Evolutionary conservation across 2,797 vertebrate species (phyloP).

Genomic region (Spea hammondii): DNA sequence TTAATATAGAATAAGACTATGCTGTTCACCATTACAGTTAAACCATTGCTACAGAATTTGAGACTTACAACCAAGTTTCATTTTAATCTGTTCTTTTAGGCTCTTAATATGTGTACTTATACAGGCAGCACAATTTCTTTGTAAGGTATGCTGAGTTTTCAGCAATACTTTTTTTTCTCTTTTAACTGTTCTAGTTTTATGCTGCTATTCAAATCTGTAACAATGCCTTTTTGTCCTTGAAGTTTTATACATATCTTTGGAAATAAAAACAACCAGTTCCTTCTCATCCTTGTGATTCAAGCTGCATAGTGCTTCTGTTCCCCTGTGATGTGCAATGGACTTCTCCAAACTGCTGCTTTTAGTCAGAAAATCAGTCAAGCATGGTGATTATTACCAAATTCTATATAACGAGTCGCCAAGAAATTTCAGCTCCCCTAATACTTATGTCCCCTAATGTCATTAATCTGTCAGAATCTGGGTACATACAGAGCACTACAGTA

Average conservation of each 20-base stretch:
- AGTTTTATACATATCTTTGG: constrained; percentile 51
- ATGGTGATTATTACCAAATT: constrained; percentile 16
- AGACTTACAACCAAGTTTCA: constrained; percentile 61
- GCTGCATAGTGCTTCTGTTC: constrained; percentile 54
- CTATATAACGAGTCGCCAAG: not conserved
- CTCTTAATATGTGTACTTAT: constrained; percentile 47
- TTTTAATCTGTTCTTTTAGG: constrained; percentile 67
- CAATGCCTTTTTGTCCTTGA: constrained; percentile 72
- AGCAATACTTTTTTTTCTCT: constrained; percentile 65
- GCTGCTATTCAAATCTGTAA: constrained; percentile 68
- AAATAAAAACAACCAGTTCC: constrained; percentile 59
- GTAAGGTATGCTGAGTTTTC: constrained; percentile 55
- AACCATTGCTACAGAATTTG: constrained; percentile 71
- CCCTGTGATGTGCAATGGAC: constrained; percentile 45
- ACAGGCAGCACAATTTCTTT: constrained; percentile 17
- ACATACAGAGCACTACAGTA: no score
- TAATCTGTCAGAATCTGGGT: no score
- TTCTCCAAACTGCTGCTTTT: not conserved
- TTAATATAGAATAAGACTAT: constrained; percentile 63
- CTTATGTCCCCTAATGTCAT: no score
- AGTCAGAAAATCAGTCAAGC: constrained; percentile 27
- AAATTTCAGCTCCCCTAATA: not conserved
- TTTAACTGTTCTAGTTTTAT: constrained; percentile 63
- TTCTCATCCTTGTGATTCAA: constrained; percentile 64
- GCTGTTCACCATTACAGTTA: constrained; percentile 68